Conservation (phyloP, 2,888 invertebrate species). For the Drosophila diplacantha region DNA sequence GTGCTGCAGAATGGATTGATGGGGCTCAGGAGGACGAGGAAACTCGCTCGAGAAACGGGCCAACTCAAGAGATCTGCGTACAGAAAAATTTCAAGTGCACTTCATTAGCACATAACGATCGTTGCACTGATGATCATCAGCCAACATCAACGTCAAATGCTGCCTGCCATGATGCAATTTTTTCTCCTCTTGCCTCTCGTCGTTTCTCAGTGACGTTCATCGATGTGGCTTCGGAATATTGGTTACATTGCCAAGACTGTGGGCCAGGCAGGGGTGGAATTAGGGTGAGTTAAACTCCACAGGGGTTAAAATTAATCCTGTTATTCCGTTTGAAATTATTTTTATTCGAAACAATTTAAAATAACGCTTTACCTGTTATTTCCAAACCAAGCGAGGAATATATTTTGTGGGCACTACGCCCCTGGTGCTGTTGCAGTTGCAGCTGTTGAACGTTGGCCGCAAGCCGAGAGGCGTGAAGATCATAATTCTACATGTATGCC, state of each 20-base stretch:
- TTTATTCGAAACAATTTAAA: too few relatives aligned
- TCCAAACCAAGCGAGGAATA: background rate
- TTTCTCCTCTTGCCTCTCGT: slow-evolving; percentile 13
- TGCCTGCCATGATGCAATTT: slow-evolving; percentile 38
- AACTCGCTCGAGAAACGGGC: slow-evolving; percentile 17
- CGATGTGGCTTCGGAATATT: slow-evolving; percentile 60
- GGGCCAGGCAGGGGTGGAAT: background rate
- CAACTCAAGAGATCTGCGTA: slow-evolving; percentile 23
- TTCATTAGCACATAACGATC: slow-evolving; percentile 39
- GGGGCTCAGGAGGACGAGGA: slow-evolving; percentile 25
- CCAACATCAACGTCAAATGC: slow-evolving; percentile 21
- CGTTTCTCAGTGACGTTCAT: slow-evolving; percentile 32
- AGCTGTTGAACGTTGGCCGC: slow-evolving; percentile 39
- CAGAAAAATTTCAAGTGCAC: slow-evolving; percentile 62
- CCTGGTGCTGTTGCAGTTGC: slow-evolving; percentile 6
- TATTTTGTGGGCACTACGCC: background rate
- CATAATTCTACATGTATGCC: slow-evolving; percentile 57
- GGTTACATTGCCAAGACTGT: slow-evolving; percentile 67
- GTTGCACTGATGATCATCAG: slow-evolving; percentile 21
- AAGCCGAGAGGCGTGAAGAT: slow-evolving; percentile 63
- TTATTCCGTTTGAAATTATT: background rate
- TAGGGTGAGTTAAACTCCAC: background rate
- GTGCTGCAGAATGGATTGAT: background rate
- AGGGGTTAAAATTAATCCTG: background rate
- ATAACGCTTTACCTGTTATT: too few relatives aligned